These are phyloP conservation scores for Oscheius onirici DNA, from an alignment of 2,888 invertebrate species.

Conservation along the genomic window DNA sequence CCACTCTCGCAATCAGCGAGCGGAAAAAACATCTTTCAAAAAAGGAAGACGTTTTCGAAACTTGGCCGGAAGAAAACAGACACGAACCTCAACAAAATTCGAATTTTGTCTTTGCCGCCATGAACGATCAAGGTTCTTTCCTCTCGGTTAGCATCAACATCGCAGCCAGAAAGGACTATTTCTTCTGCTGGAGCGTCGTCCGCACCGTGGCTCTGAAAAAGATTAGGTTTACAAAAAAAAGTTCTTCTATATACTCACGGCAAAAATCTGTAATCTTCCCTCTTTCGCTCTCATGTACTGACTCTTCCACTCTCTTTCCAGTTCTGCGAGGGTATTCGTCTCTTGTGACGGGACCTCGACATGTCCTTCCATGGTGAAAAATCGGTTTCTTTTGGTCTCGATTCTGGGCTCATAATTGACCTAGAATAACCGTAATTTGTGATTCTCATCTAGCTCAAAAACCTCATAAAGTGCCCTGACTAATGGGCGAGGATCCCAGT, in stretches of 20 bases:
- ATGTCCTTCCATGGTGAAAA: slow-evolving; percentile 76
- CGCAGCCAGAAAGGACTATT: slow-evolving; percentile 63
- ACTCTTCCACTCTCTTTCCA: slow-evolving; percentile 77
- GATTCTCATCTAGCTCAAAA: background rate
- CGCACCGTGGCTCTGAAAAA: slow-evolving; percentile 64
- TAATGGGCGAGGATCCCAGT: slow-evolving; percentile 55
- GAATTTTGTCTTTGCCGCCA: slow-evolving; percentile 61
- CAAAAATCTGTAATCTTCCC: slow-evolving; percentile 76
- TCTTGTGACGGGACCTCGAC: slow-evolving; percentile 72
- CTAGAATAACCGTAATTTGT: slow-evolving; percentile 32
- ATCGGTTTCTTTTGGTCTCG: slow-evolving; percentile 66
- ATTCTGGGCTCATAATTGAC: slow-evolving; percentile 67
- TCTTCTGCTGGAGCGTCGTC: slow-evolving; percentile 69
- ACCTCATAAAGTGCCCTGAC: slow-evolving; percentile 56
- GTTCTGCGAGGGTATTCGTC: slow-evolving; percentile 73
- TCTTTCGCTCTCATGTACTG: slow-evolving; percentile 76
- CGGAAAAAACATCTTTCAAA: background rate
- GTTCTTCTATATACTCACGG: slow-evolving; percentile 72
- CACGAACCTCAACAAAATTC: slow-evolving; percentile 42
- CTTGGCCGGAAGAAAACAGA: background rate
- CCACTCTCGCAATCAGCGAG: background rate
- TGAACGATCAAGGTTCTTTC: slow-evolving; percentile 64
- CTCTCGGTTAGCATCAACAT: slow-evolving; percentile 63
- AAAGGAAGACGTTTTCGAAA: background rate
- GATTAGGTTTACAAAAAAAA: background rate